These are phyloP conservation scores for Ridgeia piscesae DNA, from an alignment of 1,140 invertebrate genomes.

Conservation along the genomic window DNA sequence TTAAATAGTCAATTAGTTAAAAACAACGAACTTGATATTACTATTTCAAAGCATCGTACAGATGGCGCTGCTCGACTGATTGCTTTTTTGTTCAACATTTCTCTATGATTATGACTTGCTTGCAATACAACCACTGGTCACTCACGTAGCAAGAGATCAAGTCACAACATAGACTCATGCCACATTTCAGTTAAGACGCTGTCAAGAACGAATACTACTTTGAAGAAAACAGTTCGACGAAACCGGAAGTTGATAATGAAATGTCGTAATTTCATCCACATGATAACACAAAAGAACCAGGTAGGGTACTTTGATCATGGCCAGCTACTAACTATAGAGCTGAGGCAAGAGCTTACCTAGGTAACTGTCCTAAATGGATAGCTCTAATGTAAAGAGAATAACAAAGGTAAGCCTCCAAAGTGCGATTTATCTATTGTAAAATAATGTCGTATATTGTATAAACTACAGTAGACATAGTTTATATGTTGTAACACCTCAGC, in stretches of 20 bases:
- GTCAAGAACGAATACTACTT: neutral
- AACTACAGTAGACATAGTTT: no score
- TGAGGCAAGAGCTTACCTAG: neutral
- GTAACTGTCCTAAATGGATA: no score
- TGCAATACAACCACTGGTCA: neutral
- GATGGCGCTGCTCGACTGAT: no score
- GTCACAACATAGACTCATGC: neutral
- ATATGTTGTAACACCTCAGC: no score
- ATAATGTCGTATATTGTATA: no score
- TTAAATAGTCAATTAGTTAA: no score
- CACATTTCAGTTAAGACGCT: neutral
- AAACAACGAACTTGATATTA: no score
- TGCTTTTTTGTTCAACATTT: neutral
- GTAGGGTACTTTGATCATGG: neutral
- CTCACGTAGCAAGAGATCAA: neutral
- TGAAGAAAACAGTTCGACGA: neutral
- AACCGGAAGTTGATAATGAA: neutral
- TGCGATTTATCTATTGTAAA: no score
- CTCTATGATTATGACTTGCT: neutral
- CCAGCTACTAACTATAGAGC: neutral
- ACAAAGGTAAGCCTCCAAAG: no score
- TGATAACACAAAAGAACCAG: neutral
- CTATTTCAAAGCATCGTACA: no score
- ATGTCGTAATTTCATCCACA: neutral
- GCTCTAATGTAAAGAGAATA: no score